A percentile compares a stretch with the other conserved stretches of the same genome.
These are phyloP conservation scores for Argya squamiceps DNA, from an alignment of 2,797 vertebrate genomes.

Conservation along the genomic window DNA sequence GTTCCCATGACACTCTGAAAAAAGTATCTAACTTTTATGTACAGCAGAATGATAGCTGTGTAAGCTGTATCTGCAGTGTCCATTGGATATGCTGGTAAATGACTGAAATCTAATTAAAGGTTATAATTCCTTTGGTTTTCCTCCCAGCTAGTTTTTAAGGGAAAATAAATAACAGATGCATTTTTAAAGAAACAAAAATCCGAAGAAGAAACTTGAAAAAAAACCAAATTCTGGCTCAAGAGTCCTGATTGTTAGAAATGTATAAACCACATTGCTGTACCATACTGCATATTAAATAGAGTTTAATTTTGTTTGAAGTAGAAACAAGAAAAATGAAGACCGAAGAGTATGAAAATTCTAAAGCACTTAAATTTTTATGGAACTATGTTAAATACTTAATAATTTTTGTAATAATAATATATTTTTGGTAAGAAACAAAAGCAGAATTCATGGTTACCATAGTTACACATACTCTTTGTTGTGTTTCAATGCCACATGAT, in stretches of 20 bases:
- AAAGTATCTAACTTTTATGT: background rate
- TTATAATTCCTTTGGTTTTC: background rate
- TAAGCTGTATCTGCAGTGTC: background rate
- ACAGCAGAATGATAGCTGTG: background rate
- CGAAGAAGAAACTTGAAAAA: background rate
- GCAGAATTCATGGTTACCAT: slow-evolving; percentile 85
- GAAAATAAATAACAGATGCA: background rate
- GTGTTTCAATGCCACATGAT: slow-evolving; percentile 99
- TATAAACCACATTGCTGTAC: slow-evolving; percentile 55
- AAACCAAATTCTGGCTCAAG: background rate
- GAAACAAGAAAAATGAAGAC: slow-evolving; percentile 19
- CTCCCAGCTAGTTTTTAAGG: background rate
- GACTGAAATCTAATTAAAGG: background rate
- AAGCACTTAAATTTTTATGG: background rate
- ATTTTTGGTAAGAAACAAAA: slow-evolving; percentile 73
- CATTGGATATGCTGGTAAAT: background rate
- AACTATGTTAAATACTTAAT: slow-evolving; percentile 5
- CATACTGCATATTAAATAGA: slow-evolving; percentile 56
- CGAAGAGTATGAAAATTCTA: slow-evolving; percentile 24
- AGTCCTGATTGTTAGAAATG: slow-evolving; percentile 3
- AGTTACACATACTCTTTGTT: slow-evolving; percentile 99
- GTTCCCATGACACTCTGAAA: background rate
- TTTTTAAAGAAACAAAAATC: background rate
- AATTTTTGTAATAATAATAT: background rate
- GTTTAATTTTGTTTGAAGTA: slow-evolving; percentile 35